Evolutionary conservation across 2,888 invertebrate genomes (phyloP), one percentile per base, ranked within the genome.

Genomic region (Aspidiotus rigidus): DNA sequence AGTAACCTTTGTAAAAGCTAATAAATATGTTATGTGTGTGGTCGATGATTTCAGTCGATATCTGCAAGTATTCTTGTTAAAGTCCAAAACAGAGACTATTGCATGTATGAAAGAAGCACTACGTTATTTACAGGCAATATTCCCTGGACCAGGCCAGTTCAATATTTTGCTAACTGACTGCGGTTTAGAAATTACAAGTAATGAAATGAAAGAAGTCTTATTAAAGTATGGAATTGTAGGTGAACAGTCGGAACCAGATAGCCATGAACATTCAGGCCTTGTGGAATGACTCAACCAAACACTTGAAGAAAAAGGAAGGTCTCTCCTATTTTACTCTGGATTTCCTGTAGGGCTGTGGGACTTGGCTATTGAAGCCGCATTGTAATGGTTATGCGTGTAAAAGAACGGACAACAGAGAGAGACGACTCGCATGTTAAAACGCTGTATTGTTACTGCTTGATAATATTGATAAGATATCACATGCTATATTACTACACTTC

Each of bases 91-190:
- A 10, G 16, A 57, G 15, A 15, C 16, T 16, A 7, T 13, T n/a
- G 57, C 2, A n/a, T 57, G n/a, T 6, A n/a, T 60, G 40, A 13
- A 60, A 6, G 60, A 60, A 40, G 60, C 60, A 6, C 9, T 40
- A 6, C 1, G 40, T 6, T 60, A 39, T 40, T 15, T 60, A 40
- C 60, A 60, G 7, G 28, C 60, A 15, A 60, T 9, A n/a, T 60
- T 40, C 28, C 60, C 60, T 8, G 60, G 60, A 60, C 40, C 60
- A 11, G 60, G 60, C 11, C 60, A 60, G 15, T 60, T 60, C n/a
- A 13, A 60, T 40, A 13, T 40, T n/a, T 1, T 60, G 1, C 1
- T 28, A 13, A 39, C 39, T 39, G 60, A 60, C 40, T 13, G 28
- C 5, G 60, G 60, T 2, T 11, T 41, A 15, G 60, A 60, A 40